Percentiles rank a stretch among this genome's conserved stretches.
Evolutionary conservation across 2,113 vertebrate species (phyloP).

Genomic region (Abramis brama): DNA sequence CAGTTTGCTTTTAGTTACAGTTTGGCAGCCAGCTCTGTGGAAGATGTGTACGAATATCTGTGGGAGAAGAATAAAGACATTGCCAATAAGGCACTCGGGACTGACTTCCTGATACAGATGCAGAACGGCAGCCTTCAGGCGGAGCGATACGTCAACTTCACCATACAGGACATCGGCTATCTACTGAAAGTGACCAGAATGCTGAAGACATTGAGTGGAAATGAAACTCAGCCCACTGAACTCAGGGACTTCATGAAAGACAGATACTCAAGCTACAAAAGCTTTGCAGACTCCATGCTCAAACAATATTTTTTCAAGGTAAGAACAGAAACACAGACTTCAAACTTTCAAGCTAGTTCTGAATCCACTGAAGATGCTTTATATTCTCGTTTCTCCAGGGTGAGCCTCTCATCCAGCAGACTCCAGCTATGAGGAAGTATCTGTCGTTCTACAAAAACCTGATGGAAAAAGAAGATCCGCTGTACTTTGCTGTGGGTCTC

Average conservation of each 20-base stretch:
- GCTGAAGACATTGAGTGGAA: constrained; percentile 39
- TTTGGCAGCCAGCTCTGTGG: not conserved
- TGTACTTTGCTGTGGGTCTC: constrained; percentile 57
- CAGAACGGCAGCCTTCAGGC: constrained; percentile 47
- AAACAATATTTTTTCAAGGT: constrained; percentile 45
- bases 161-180: constrained; percentile 52
- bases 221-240: not conserved
- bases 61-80: constrained; percentile 49
- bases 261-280: constrained; percentile 32
- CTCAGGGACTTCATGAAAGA: constrained; percentile 28
- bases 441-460: constrained; percentile 22
- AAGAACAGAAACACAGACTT: not conserved
- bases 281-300: not conserved
- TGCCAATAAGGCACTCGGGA: not conserved
- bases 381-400: constrained; percentile 20
- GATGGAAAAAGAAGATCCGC: constrained; percentile 23
- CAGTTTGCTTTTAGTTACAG: not conserved
- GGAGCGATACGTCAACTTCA: constrained; percentile 48
- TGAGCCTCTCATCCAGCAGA: constrained; percentile 25
- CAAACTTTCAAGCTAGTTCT: not conserved
- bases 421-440: constrained; percentile 43
- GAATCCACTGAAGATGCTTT: not conserved
- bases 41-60: constrained; percentile 50
- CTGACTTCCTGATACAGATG: constrained; percentile 50
- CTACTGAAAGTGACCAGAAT: constrained; percentile 42